phyloP scores from a whole-genome alignment of 2,113 vertebrate species.

The Sialia sialis region DNA sequence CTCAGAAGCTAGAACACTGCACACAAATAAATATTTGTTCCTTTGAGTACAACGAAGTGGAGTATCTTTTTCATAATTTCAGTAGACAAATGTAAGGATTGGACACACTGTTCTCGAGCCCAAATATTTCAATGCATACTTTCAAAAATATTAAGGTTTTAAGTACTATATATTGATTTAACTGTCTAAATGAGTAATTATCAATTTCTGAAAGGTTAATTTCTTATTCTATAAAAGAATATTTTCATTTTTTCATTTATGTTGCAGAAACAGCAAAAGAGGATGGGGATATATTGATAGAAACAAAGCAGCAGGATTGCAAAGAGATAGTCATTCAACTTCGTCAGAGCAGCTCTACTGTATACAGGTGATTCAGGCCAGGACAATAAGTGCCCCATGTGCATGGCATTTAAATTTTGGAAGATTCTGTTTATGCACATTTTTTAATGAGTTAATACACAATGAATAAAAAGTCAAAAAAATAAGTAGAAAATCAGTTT shows the following conservation, averaged over 20 bases:
- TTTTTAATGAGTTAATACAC: not conserved
- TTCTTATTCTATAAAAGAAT: not conserved
- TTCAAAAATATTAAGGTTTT: not conserved
- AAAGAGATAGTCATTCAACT: accelerated
- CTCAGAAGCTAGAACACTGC: not conserved
- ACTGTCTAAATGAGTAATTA: not conserved
- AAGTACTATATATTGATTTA: not conserved
- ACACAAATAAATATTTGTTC: not conserved
- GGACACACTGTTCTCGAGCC: not conserved
- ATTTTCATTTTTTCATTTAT: not conserved
- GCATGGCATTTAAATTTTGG: not conserved
- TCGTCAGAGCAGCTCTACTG: not conserved
- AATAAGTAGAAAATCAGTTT: not conserved
- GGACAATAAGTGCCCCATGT: not conserved
- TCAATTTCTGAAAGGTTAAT: not conserved
- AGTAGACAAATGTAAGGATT: not conserved
- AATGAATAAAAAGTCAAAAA: not conserved
- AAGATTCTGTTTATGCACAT: not conserved
- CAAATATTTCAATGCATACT: not conserved
- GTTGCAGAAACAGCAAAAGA: not conserved
- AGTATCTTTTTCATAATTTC: not conserved
- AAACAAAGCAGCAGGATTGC: not conserved
- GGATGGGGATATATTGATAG: not conserved
- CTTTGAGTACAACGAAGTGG: not conserved
- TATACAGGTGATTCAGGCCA: not conserved